Evolutionary conservation across 1,140 invertebrate genomes (phyloP), one percentile per base, ranked within the genome.

Genomic region (Eriosoma lanigerum): DNA sequence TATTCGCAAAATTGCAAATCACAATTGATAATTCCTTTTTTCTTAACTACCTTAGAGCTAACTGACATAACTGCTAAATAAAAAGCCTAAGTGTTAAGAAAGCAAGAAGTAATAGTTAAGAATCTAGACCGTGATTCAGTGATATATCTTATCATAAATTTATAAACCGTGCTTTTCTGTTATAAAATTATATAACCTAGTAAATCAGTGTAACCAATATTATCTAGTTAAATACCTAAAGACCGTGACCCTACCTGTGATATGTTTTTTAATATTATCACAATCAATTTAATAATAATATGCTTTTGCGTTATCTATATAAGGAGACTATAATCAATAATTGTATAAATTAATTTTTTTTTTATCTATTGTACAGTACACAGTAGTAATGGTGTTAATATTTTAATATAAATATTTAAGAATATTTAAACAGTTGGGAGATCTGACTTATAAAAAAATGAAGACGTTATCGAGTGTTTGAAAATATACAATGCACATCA

Each of bases 401-500:
- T 5, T 10, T 44, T 64, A 10, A 44, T 21, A 64, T 58, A 6
- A 26, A 3, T 26, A 24, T 24, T 58, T 21, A 0, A 44, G 15
- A 60, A 9, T 26, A 60, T 1, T 26, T 60, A 19, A 58, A 60
- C 58, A 60, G 8, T 66, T 46, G 1, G 4, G 10, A 44, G 32
- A 38, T 38, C 8, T 12, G 12, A 44, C n/a, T 24, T 46, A 24
- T 10, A 21, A 1, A 6, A 72, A 52, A 72, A 72, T 29, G 24
- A 50, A 10, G 21, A 5, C 15, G n/a, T 72, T 29, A 13, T 3
- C 12, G 9, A 21, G 15, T n/a, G 10, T 13, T 5, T 72, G 48
- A 72, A n/a, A 32, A 8, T 26, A 19, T 15, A 78, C 56, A 29
- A 95, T 95, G 93, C 93, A 95, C 90, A 89, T 95, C 85, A 93